Evolutionary conservation across 2,888 invertebrate species (phyloP), one percentile per base, ranked within the genome.

Genomic region (Himalopsyche kuldschensis): DNA sequence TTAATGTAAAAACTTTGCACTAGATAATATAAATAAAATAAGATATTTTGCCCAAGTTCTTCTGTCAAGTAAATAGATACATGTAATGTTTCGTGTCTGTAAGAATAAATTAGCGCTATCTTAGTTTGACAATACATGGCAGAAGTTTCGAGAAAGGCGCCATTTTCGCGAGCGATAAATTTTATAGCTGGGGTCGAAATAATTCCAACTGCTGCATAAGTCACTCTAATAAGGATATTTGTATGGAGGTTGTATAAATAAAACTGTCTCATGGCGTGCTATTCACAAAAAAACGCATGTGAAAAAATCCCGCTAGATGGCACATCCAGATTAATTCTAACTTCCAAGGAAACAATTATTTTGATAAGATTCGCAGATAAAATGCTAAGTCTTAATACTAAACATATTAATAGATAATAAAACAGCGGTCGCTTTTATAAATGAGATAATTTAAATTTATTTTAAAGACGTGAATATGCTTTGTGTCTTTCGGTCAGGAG

Each of bases 181-280:
- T 78, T 77, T 41, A 77, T 77, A 69, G 78, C 81, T 41, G 47
- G 80, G 46, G 78, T 78, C 81, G 79, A 84, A 82, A 84, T 84
- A 82, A 82, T 84, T 82, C 81, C 82, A 77, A 55, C 35, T 41
- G 46, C 76, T 41, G 69, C 81, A 79, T 84, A 84, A 82, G 81
- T 84, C 84, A 81, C 82, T 82, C 79, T 84, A 84, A 84, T 82
- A 55, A 84, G 84, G 84, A 82, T 82, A 84, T 84, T 84, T 82
- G 76, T 84, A 84, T 84, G 84, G 84, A 79, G 76, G 79, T 48
- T 55, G 83, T 81, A 47, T 77, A 55, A 63, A 76, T 80, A 80
- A 80, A 75, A 80, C 79, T 77, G 83, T 55, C 79, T 79, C 75
- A 63, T 46, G 82, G 78, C 48, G 83, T 77, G 75, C 48, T 32